phyloP scores from a whole-genome alignment of 2,888 invertebrate genomes.

The Electrophaes corylata region DNA sequence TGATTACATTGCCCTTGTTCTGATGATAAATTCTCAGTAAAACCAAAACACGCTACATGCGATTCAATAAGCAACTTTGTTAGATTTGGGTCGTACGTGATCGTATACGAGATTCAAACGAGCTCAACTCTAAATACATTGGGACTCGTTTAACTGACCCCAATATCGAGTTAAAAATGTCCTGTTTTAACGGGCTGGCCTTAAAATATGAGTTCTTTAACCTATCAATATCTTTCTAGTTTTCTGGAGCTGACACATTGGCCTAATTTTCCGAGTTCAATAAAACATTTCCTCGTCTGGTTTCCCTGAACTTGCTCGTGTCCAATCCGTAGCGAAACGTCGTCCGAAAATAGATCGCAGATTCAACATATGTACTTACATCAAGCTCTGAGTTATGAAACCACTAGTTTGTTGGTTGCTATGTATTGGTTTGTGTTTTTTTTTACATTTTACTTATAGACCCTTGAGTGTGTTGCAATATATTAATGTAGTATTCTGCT shows the following conservation, averaged over 20 bases:
- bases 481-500: too few relatives aligned
- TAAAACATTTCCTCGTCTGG: conserved; percentile 69
- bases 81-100: conserved; percentile 70
- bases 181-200: conserved; percentile 30
- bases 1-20: conserved; percentile 10
- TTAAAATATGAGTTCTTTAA: conserved; percentile 42
- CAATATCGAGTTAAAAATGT: conserved; percentile 49
- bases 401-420: too few relatives aligned
- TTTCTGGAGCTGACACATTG: conserved; percentile 57
- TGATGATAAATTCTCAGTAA: conserved; percentile 21
- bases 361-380: conserved; percentile 46
- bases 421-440: conserved; percentile 15
- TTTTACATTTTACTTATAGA: neutral
- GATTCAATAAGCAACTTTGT: conserved; percentile 55
- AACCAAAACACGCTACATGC: conserved; percentile 42
- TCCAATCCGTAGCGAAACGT: conserved; percentile 49
- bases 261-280: conserved; percentile 66
- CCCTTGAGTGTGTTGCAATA: neutral
- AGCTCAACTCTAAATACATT: conserved; percentile 54
- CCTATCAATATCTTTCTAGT: conserved; percentile 35
- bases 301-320: conserved; percentile 79
- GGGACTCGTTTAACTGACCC: conserved; percentile 50
- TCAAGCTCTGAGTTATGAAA: conserved; percentile 50
- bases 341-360: conserved; percentile 59
- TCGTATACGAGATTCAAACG: conserved; percentile 54